Evolutionary conservation across 1,140 invertebrate genomes (phyloP).

Genomic region (Caerostris extrusa): DNA sequence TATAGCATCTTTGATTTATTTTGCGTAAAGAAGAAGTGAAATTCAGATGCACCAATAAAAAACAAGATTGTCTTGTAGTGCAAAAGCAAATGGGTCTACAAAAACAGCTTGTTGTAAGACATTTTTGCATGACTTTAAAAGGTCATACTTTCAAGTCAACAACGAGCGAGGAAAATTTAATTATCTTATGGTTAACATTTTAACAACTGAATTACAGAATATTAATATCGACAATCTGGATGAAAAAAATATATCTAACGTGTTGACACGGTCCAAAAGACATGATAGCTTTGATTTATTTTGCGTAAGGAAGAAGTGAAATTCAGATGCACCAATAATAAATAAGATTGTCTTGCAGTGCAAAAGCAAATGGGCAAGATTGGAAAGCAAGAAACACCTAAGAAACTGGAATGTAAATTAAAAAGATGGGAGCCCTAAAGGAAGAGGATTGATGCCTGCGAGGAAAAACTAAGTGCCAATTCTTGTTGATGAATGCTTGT

Average conservation of each 20-base stretch:
- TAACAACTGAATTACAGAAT: slow-evolving; percentile 15
- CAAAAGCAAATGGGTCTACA: neutral
- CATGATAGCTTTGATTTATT: slow-evolving; percentile 51
- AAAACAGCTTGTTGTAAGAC: too few relatives aligned
- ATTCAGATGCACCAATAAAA: neutral
- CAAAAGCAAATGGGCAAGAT: neutral
- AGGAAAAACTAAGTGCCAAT: slow-evolving; percentile 62
- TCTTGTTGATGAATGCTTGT: slow-evolving; percentile 71
- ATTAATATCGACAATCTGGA: slow-evolving; percentile 17
- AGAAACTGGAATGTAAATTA: slow-evolving; percentile 61
- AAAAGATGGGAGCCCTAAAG: slow-evolving; percentile 26
- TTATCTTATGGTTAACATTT: neutral
- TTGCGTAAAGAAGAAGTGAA: slow-evolving; percentile 36
- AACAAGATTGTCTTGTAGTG: neutral
- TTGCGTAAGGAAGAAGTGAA: slow-evolving; percentile 37
- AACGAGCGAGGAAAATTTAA: neutral
- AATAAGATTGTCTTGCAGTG: neutral
- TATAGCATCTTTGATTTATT: slow-evolving; percentile 45
- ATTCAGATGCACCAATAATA: neutral
- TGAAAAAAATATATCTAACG: slow-evolving; percentile 12
- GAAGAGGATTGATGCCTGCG: slow-evolving; percentile 37
- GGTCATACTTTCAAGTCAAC: too few relatives aligned
- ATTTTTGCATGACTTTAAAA: too few relatives aligned
- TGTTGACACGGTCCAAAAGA: neutral
- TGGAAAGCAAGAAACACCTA: slow-evolving; percentile 15